Conservation (phyloP, 2,113 vertebrate species). For the Phylloscopus whistleri region DNA sequence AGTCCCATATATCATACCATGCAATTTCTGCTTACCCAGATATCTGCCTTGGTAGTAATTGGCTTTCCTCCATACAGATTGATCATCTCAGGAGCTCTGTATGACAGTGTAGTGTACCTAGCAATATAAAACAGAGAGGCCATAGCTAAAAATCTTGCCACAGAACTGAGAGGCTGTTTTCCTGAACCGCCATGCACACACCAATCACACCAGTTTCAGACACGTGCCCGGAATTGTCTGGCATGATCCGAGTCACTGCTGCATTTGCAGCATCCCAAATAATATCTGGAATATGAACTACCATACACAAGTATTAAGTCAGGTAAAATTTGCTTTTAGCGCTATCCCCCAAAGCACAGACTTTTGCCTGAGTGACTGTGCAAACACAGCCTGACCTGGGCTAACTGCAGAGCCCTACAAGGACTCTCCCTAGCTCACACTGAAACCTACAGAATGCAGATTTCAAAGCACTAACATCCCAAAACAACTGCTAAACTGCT, state of each 20-base stretch:
- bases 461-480: not conserved
- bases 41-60: slow-evolving; percentile 98
- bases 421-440: accelerated
- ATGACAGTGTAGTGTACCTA: slow-evolving; percentile 96
- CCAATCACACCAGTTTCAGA: not conserved
- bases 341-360: not conserved
- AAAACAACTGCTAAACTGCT: not conserved
- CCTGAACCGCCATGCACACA: accelerated
- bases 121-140: not conserved
- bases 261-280: not conserved
- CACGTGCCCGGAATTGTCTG: accelerated
- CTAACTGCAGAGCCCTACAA: accelerated
- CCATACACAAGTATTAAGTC: not conserved
- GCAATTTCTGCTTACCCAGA: slow-evolving; percentile 84
- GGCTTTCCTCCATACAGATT: slow-evolving; percentile 95
- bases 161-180: accelerated
- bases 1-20: not conserved
- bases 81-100: slow-evolving; percentile 97
- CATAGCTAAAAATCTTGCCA: not conserved
- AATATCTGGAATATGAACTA: not conserved
- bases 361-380: not conserved
- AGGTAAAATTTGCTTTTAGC: not conserved
- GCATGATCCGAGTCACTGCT: accelerated
- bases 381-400: accelerated
- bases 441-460: accelerated